These are phyloP conservation scores for Macaca mulatta DNA, from an alignment of 2,113 vertebrate genomes.

Conservation along the genomic window DNA sequence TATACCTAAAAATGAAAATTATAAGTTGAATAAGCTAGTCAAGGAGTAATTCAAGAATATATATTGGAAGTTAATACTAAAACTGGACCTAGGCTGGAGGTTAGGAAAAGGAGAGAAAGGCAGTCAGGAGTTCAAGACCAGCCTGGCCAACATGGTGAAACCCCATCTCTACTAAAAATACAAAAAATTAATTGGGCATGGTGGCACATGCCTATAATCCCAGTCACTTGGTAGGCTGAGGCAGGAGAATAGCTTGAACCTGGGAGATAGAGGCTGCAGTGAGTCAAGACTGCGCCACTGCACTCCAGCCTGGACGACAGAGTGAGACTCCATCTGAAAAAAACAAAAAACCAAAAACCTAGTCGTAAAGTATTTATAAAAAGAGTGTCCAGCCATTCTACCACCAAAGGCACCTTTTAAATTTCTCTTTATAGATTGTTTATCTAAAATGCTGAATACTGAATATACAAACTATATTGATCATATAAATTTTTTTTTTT, in stretches of 20 bases:
- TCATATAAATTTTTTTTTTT: too few relatives aligned
- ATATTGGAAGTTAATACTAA: constrained; percentile 7
- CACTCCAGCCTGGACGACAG: too few relatives aligned
- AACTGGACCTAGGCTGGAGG: background rate
- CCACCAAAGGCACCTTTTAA: background rate
- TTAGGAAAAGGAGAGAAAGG: background rate
- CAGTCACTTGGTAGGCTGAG: background rate
- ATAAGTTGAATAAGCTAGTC: background rate
- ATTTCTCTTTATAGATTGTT: background rate
- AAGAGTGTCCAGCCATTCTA: background rate
- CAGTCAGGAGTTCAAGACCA: background rate
- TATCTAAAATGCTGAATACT: background rate
- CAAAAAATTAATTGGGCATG: too few relatives aligned
- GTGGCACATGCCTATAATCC: background rate
- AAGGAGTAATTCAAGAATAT: background rate
- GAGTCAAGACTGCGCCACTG: background rate
- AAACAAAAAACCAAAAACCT: background rate
- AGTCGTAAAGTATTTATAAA: background rate
- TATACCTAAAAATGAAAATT: constrained; percentile 20
- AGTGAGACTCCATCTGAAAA: too few relatives aligned
- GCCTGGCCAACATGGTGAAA: too few relatives aligned
- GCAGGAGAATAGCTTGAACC: background rate
- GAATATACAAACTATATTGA: background rate
- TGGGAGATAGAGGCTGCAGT: background rate
- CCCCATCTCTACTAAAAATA: too few relatives aligned